Base-by-base conservation (phyloP, 2,888 invertebrate species). In the Heterodera filipjevi region DNA sequence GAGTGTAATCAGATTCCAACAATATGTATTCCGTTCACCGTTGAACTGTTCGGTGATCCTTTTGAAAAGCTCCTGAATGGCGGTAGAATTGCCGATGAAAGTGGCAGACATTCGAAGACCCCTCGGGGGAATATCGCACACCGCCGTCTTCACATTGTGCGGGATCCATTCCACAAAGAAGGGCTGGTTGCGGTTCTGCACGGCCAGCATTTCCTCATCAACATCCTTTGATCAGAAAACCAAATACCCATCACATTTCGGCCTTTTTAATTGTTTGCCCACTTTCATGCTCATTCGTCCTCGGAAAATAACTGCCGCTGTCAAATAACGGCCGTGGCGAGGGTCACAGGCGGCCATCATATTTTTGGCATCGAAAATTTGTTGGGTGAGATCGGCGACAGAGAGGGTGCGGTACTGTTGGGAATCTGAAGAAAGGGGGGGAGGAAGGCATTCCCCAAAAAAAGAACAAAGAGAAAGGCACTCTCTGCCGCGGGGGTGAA, bases 31-130 rank as follows among this genome's bases (percentile, higher is more conserved):
- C 35, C n/a, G 5, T 74, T 19, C 35, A 64, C 71, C 78, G 27
- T 78, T 84, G 44, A 94, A 94, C 90, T 94, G 94, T 90, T 94
- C 94, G 22, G 93, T 93, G 87, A 95, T 94, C 68, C 95, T 92
- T 91, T 94, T 94, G 92, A 95, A 95, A 86, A 95, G 90, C 90
- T 95, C 95, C 89, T 95, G 95, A 90, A 95, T 95, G 78, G 94
- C 94, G 3, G 94, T 94, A 81, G 93, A 93, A 91, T 94, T 95
- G 82, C 95, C 95, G 90, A 95, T 94, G 91, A 95, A 95, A 68
- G 95, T 95, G 85, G 95, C 95, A 5, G 94, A 93, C 94, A 95
- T 94, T 90, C 94, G 94, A 81, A 95, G 91, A 75, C 95, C 95
- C 85, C 95, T 92, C 27, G 94, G 94, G 70, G 94, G 95, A 89